Conservation (phyloP, 2,888 invertebrate species). For the Phyllotreta striolata region DNA sequence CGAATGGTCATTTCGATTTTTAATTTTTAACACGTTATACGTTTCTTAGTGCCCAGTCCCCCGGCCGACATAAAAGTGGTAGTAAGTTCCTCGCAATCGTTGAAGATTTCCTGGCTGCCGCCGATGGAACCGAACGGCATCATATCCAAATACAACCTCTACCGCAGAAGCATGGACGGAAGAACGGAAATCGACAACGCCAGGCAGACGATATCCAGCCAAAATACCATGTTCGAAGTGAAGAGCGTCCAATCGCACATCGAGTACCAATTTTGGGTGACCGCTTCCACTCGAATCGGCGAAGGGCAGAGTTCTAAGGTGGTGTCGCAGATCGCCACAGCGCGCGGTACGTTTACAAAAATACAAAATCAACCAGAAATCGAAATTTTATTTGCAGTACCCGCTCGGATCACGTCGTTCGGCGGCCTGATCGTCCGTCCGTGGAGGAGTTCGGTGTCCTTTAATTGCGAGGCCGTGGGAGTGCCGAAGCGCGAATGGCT, state of each 20-base stretch:
- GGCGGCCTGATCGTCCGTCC: constrained; percentile 72
- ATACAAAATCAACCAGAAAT: background rate
- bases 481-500: constrained; percentile 73
- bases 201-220: constrained; percentile 70
- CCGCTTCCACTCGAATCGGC: constrained; percentile 78
- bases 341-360: constrained; percentile 61
- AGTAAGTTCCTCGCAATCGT: constrained; percentile 75
- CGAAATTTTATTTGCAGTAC: constrained; percentile 59
- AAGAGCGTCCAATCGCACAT: constrained; percentile 73
- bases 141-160: constrained; percentile 78
- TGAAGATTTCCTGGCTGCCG: constrained; percentile 80
- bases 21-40: no score
- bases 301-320: constrained; percentile 78
- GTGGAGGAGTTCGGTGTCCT: constrained; percentile 71
- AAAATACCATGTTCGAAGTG: constrained; percentile 72
- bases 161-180: constrained; percentile 73
- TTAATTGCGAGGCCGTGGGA: constrained; percentile 73
- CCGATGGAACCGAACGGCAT: constrained; percentile 79
- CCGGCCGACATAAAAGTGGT: constrained; percentile 83
- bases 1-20: no score
- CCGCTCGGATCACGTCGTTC: constrained; percentile 76
- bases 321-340: constrained; percentile 71
- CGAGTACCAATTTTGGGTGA: constrained; percentile 82
- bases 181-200: constrained; percentile 74
- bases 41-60: constrained; percentile 73